Evolutionary conservation across 2,888 invertebrate species (phyloP).

Genomic region (Aspidiotus destructor): DNA sequence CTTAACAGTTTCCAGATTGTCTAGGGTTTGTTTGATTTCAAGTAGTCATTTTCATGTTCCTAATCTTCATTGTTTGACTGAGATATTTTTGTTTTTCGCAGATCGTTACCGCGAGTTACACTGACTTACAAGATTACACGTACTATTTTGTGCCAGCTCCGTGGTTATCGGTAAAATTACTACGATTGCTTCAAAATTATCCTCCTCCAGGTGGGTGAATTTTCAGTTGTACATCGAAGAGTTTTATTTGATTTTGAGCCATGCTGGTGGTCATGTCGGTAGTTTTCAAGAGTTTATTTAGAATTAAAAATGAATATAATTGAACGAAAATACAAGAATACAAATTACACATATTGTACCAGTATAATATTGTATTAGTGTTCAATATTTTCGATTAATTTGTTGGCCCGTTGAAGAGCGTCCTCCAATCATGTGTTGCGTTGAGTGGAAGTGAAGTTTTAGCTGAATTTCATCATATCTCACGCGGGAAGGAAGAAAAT

Average conservation of each 20-base stretch:
- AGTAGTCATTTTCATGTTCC: not conserved
- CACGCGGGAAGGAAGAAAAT: too few species aligned
- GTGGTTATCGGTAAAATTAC: conserved; percentile 95
- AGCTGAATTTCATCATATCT: too few species aligned
- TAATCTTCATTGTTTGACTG: not conserved
- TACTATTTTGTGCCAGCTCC: conserved; percentile 99
- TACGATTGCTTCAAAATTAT: conserved; percentile 93
- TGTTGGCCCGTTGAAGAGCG: too few species aligned
- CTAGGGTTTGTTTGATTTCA: conserved; percentile 52
- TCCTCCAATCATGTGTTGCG: too few species aligned
- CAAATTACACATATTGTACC: too few species aligned
- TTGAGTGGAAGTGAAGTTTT: too few species aligned
- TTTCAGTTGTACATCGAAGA: not conserved
- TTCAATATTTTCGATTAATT: too few species aligned
- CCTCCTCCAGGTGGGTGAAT: conserved; percentile 72
- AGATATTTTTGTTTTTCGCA: conserved; percentile 42
- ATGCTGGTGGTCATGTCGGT: not conserved
- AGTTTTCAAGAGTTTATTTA: too few species aligned
- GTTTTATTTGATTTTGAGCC: not conserved
- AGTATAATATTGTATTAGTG: too few species aligned
- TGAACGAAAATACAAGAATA: not conserved
- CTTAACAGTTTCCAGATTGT: conserved; percentile 91
- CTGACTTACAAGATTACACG: conserved; percentile 98
- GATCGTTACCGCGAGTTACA: conserved; percentile 98
- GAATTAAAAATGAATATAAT: not conserved